Conservation (phyloP, 2,113 vertebrate species). For the Centropristis striata region DNA sequence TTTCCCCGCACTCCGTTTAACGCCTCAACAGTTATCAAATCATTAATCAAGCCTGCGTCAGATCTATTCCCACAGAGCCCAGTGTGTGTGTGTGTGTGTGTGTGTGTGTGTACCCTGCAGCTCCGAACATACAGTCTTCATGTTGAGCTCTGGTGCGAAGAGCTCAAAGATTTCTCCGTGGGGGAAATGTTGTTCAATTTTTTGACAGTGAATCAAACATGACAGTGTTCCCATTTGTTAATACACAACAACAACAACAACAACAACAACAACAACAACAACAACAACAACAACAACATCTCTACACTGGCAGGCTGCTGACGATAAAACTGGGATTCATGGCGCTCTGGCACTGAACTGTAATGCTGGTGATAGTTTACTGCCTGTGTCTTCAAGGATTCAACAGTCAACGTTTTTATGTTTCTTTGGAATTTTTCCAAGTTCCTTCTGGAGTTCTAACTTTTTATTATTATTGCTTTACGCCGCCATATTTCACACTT, state of each 20-base stretch:
- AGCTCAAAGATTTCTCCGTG: conserved; percentile 14
- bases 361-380: not conserved
- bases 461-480: too few relatives aligned
- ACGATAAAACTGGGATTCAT: not conserved
- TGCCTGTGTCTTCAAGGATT: too few relatives aligned
- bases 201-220: conserved; percentile 62
- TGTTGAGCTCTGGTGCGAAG: conserved; percentile 28
- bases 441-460: not conserved
- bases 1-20: conserved; percentile 46
- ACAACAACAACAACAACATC: not conserved
- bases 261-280: conserved; percentile 12
- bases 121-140: conserved; percentile 37
- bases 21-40: conserved; percentile 58
- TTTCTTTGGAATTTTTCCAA: not conserved
- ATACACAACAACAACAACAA: conserved; percentile 7
- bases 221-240: conserved; percentile 21
- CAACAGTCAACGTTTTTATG: too few relatives aligned
- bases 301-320: not conserved
- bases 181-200: conserved; percentile 38
- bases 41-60: conserved; percentile 64
- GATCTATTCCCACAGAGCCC: conserved; percentile 41
- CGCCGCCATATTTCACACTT: too few relatives aligned
- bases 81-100: not conserved
- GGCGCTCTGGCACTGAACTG: not conserved
- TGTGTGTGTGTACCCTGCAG: conserved; percentile 11